A percentile compares a stretch with the other conserved stretches of the same genome.
These are phyloP conservation scores for Endomychus coccineus DNA, from an alignment of 2,888 invertebrate species.

Conservation along the genomic window DNA sequence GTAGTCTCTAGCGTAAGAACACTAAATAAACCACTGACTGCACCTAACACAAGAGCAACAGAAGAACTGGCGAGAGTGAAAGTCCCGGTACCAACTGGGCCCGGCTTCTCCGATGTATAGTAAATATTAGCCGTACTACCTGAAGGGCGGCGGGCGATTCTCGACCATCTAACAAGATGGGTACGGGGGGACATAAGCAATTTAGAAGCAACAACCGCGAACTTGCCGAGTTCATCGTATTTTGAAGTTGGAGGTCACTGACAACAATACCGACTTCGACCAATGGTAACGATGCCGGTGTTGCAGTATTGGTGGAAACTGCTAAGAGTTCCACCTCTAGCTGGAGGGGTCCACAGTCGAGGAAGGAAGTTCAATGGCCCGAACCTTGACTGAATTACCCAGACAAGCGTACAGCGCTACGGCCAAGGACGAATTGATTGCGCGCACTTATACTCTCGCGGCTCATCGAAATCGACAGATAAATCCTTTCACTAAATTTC, in stretches of 20 bases:
- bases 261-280: slow-evolving; percentile 56
- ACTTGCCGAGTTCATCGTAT: slow-evolving; percentile 64
- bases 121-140: slow-evolving; percentile 43
- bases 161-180: slow-evolving; percentile 41
- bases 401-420: slow-evolving; percentile 49
- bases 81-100: slow-evolving; percentile 44
- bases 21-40: no score
- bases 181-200: slow-evolving; percentile 47
- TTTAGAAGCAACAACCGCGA: slow-evolving; percentile 47
- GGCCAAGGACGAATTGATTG: slow-evolving; percentile 32
- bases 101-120: slow-evolving; percentile 39
- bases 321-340: slow-evolving; percentile 36
- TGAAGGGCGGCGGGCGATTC: slow-evolving; percentile 40
- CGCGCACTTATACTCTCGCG: slow-evolving; percentile 14
- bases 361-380: slow-evolving; percentile 67
- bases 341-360: slow-evolving; percentile 34
- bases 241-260: slow-evolving; percentile 80
- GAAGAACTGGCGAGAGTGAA: slow-evolving; percentile 45
- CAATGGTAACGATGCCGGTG: slow-evolving; percentile 41
- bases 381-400: slow-evolving; percentile 82
- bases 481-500: slow-evolving; percentile 36
- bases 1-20: no score
- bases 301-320: slow-evolving; percentile 9
- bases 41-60: slow-evolving; percentile 32
- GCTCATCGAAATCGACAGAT: slow-evolving; percentile 34